A percentile compares a stretch with the other conserved stretches of the same genome.
phyloP scores from a whole-genome alignment of 2,888 invertebrate genomes.

The Idaea straminata region DNA sequence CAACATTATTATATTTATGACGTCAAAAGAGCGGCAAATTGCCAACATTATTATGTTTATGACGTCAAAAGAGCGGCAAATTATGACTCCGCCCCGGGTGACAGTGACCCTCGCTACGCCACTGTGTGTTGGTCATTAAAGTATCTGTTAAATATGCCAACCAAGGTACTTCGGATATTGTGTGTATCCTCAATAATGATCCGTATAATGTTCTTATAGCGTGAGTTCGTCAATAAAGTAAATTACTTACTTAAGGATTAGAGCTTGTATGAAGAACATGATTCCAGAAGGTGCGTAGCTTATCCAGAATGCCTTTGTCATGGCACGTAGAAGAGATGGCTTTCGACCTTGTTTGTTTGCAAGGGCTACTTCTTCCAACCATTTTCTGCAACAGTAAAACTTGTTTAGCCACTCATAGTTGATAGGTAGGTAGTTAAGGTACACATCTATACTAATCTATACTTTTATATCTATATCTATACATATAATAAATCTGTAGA shows the following conservation, averaged over 20 bases:
- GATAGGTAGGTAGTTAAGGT: no score
- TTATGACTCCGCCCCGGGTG: no score
- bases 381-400: conserved; percentile 78
- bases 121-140: no score
- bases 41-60: no score
- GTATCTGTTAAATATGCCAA: no score
- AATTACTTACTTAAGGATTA: conserved; percentile 70
- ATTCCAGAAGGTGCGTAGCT: conserved; percentile 84
- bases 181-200: conserved; percentile 5
- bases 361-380: conserved; percentile 82
- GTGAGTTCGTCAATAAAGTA: conserved; percentile 31
- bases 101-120: no score
- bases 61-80: no score
- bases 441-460: no score
- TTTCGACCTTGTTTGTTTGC: conserved; percentile 77
- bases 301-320: conserved; percentile 84
- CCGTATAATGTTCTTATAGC: conserved; percentile 33
- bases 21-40: no score
- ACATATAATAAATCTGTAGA: no score
- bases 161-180: not conserved
- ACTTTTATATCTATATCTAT: no score
- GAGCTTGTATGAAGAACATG: conserved; percentile 80
- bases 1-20: no score
- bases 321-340: conserved; percentile 83
- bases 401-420: not conserved